phyloP scores from a whole-genome alignment of 2,797 vertebrate genomes.

The Peromyscus eremicus region DNA sequence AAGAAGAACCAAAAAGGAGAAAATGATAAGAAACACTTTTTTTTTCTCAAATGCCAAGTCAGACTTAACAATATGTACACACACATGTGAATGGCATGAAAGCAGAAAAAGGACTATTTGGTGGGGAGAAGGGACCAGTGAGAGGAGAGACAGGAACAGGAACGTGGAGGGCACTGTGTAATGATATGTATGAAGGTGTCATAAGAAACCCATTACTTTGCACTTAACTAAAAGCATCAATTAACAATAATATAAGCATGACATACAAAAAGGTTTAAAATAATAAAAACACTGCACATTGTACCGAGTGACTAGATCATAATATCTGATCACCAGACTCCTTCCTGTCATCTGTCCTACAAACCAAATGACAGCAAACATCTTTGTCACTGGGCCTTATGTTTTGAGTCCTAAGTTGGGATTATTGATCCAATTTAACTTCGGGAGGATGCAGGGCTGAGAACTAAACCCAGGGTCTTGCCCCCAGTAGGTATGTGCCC shows the following conservation, averaged over 20 bases:
- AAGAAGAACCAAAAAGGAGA: background rate
- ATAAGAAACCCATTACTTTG: background rate
- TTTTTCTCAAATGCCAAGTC: no score
- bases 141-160: background rate
- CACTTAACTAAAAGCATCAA: background rate
- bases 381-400: background rate
- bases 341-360: background rate
- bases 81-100: background rate
- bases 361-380: background rate
- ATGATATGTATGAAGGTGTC: background rate
- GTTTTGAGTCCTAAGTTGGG: background rate
- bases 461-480: background rate
- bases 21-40: background rate
- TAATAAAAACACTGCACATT: background rate
- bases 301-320: background rate
- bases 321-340: background rate
- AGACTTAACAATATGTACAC: background rate
- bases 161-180: background rate
- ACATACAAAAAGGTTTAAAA: background rate
- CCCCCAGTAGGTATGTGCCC: background rate
- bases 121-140: background rate
- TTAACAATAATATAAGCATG: background rate
- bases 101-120: background rate
- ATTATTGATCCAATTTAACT: background rate
- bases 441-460: background rate